phyloP scores from a whole-genome alignment of 2,113 vertebrate genomes.

The Psittacula cyanocephala region DNA sequence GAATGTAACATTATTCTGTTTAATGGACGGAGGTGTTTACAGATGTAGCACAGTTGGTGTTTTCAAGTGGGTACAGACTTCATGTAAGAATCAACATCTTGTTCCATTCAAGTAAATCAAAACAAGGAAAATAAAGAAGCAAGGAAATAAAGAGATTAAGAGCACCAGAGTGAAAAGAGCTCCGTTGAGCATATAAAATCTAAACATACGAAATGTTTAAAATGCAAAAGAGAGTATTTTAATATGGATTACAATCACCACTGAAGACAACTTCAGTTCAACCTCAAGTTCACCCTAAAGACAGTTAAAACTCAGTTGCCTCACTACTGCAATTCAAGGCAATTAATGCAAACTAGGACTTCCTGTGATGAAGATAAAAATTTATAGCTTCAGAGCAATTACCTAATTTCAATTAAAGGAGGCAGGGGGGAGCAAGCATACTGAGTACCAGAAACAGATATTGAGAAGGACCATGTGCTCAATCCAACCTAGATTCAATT shows the following conservation, averaged over 20 bases:
- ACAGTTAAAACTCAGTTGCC: neutral
- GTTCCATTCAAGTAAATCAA: neutral
- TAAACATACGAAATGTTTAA: neutral
- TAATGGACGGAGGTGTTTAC: neutral
- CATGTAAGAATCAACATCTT: neutral
- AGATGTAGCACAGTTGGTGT: neutral
- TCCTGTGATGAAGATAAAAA: conserved; percentile 25
- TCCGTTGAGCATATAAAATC: neutral
- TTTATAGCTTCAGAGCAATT: conserved; percentile 15
- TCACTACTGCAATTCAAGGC: conserved; percentile 17
- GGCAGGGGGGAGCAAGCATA: neutral
- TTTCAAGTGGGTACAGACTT: neutral
- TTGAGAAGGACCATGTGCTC: neutral
- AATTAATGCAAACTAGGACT: conserved; percentile 47
- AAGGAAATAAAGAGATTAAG: neutral
- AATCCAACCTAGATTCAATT: neutral
- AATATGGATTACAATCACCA: neutral
- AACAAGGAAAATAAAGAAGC: neutral
- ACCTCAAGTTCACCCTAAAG: conserved; percentile 32
- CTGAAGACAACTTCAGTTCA: neutral
- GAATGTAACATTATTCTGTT: neutral
- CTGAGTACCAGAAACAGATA: neutral
- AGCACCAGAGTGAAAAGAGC: neutral
- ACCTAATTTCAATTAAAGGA: conserved; percentile 24
- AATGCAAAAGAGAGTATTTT: neutral